Evolutionary conservation across 2,113 vertebrate species (phyloP).

Genomic region (Heptranchias perlo): DNA sequence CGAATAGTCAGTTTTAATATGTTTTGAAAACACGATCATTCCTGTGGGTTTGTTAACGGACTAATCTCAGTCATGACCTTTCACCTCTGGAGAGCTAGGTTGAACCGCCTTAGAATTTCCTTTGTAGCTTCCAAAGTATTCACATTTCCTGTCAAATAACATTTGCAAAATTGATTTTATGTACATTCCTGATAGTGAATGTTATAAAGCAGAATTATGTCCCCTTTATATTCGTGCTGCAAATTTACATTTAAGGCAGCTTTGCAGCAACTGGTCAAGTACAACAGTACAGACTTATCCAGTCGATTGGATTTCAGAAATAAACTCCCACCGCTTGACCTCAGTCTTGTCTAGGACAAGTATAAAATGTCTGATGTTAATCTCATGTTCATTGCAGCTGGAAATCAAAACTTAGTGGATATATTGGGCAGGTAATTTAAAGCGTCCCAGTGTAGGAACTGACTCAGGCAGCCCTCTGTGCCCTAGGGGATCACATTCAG

Average conservation of each 20-base stretch:
- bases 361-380: constrained; percentile 31
- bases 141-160: not conserved
- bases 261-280: constrained; percentile 8
- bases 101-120: not conserved
- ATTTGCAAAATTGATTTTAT: constrained; percentile 26
- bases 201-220: not conserved
- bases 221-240: not conserved
- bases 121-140: not conserved
- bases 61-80: not conserved
- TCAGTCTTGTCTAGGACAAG: constrained; percentile 24
- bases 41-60: constrained; percentile 19
- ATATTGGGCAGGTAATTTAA: constrained; percentile 30
- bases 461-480: not conserved
- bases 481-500: constrained; percentile 28
- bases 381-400: constrained; percentile 4
- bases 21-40: not conserved
- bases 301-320: not conserved
- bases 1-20: constrained; percentile 18
- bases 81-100: not conserved
- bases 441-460: not conserved
- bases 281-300: not conserved
- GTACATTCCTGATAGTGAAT: not conserved
- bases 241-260: not conserved
- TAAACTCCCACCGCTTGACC: constrained; percentile 27
- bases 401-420: constrained; percentile 31